Evolutionary conservation across 2,797 vertebrate species (phyloP), one percentile per base, ranked within the genome.

Genomic region (Denticeps clupeoides): DNA sequence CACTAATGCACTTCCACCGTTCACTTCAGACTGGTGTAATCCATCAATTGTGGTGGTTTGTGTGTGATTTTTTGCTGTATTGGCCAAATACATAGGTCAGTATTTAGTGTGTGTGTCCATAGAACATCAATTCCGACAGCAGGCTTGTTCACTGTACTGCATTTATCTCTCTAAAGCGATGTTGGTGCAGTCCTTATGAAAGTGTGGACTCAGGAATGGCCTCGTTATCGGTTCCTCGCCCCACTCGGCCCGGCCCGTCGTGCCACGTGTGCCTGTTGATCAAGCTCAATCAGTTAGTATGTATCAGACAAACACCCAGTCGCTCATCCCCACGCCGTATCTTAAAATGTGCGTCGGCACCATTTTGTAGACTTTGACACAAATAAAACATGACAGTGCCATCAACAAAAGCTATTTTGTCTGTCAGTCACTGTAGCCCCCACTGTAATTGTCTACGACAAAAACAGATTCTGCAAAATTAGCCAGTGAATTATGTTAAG

Each of bases 381-480:
- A 80, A 78, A 86, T 83, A 71, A 79, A 84, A 86, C 82, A 82
- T 83, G 84, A 81, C 84, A 80, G 77, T 72, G 70, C 80, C 75
- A 84, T 86, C 83, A 86, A 85, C 81, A 84, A 81, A 81, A 77
- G 77, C 81, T 80, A 82, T 84, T 85, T 81, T 82, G 75, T 80
- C 80, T 84, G 82, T 77, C 83, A 84, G 3, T 3, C 22, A 25
- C 24, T 24, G 2, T 7, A 7, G 24, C 24, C 24, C n/a, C n/a
- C n/a, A 5, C 4, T 45, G 4, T 11, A 21, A 19, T n/a, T 24
- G 6, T 16, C 6, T n/a, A 35, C 7, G 29, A 24, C 45, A 37
- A 15, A 22, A 41, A 22, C 26, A 16, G 15, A 37, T 37, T 37
- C 33, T 37, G 33, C 33, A 37, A 33, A 16, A 37, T 18, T 37